Evolutionary conservation across 2,797 vertebrate genomes (phyloP).

Genomic region (Sylvilagus floridanus): DNA sequence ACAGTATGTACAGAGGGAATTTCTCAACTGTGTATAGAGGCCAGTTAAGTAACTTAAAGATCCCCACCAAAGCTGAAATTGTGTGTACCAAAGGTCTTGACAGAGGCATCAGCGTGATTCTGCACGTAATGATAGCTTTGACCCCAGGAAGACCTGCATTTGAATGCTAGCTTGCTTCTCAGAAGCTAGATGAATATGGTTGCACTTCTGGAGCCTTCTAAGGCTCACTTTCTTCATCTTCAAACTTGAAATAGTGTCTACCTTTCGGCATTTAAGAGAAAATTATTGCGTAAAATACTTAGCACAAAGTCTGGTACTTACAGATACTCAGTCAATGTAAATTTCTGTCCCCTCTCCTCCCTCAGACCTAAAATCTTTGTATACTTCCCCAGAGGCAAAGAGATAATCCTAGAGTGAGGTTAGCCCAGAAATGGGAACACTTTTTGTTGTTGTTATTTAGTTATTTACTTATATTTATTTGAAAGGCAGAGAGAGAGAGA

Average conservation of each 20-base stretch:
- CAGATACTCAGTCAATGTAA: not conserved
- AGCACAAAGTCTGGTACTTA: not conserved
- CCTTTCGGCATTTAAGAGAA: not conserved
- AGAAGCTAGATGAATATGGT: not conserved
- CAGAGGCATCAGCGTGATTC: not conserved
- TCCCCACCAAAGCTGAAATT: slow-evolving; percentile 32
- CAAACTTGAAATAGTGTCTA: not conserved
- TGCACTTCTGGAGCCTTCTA: slow-evolving; percentile 27
- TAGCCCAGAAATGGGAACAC: not conserved
- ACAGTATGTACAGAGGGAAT: not conserved
- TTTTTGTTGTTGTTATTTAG: too few relatives aligned
- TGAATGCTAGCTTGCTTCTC: slow-evolving; percentile 7
- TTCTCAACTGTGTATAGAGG: not conserved
- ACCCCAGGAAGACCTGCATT: not conserved
- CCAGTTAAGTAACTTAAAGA: slow-evolving; percentile 18
- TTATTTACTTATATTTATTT: too few relatives aligned
- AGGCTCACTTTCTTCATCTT: slow-evolving; percentile 3
- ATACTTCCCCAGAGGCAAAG: not conserved
- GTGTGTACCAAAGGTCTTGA: not conserved
- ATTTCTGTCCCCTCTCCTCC: not conserved
- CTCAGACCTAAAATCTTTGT: not conserved
- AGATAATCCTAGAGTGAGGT: not conserved
- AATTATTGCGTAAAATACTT: not conserved
- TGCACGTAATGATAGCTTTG: not conserved
- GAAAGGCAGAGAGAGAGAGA: too few relatives aligned